Percentiles rank a stretch among this genome's conserved stretches.
These are phyloP conservation scores for Cephalopterus ornatus DNA, from an alignment of 2,113 vertebrate genomes.

Conservation along the genomic window DNA sequence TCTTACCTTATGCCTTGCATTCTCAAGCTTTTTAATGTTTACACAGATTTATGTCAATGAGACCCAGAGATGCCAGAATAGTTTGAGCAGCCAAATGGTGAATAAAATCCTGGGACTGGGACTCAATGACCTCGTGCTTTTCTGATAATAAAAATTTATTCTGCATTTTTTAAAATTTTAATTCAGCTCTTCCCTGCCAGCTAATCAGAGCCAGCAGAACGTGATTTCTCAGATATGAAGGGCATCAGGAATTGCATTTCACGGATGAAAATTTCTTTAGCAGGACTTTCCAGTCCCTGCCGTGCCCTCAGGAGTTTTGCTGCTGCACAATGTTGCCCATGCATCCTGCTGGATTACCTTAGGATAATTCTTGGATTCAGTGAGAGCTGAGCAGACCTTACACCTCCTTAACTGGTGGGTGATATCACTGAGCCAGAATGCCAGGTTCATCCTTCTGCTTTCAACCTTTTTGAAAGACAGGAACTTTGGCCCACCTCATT, in stretches of 20 bases:
- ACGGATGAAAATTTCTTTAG: neutral
- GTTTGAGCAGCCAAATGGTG: neutral
- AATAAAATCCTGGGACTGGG: neutral
- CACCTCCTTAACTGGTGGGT: neutral
- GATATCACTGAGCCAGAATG: neutral
- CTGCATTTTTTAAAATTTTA: conserved; percentile 2
- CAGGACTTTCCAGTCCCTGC: neutral
- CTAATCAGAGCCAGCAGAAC: neutral
- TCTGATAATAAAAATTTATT: neutral
- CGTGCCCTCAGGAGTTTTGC: neutral
- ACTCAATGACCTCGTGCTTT: neutral
- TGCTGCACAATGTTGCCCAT: neutral
- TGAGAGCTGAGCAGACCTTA: neutral
- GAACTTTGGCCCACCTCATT: neutral
- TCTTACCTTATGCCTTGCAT: neutral
- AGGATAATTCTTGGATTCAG: neutral
- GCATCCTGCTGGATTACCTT: neutral
- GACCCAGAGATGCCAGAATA: neutral
- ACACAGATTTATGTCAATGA: neutral
- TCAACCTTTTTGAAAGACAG: neutral
- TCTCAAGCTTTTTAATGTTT: neutral
- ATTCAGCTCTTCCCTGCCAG: neutral
- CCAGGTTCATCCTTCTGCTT: neutral
- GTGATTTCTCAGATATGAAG: neutral
- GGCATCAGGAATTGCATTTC: neutral